phyloP scores from a whole-genome alignment of 2,888 invertebrate genomes.

The Apotomis betuletana region DNA sequence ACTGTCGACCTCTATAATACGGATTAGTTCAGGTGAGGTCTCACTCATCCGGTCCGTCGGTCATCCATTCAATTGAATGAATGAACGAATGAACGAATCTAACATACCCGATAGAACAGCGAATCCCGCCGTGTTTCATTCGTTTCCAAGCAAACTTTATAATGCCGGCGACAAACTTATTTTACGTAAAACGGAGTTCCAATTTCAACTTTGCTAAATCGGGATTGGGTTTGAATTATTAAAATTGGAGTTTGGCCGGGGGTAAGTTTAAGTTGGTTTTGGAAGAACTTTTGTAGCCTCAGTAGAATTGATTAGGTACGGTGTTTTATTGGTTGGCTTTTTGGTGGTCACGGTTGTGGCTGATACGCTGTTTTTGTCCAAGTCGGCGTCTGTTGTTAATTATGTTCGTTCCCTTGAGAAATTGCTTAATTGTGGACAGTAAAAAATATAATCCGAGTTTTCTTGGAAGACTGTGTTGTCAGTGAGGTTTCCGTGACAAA shows the following conservation, averaged over 20 bases:
- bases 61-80: conserved; percentile 63
- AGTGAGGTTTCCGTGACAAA: neutral
- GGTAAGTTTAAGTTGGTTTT: conserved; percentile 32
- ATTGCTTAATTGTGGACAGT: conserved; percentile 20
- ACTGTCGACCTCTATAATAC: conserved; percentile 54
- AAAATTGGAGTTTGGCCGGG: conserved; percentile 29
- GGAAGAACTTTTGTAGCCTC: conserved; percentile 54
- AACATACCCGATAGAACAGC: conserved; percentile 40
- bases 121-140: conserved; percentile 42
- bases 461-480: neutral
- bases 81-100: conserved; percentile 42
- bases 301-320: conserved; percentile 66
- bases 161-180: conserved; percentile 33
- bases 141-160: conserved; percentile 36
- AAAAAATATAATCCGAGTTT: neutral
- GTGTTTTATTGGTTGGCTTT: conserved; percentile 57
- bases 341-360: conserved; percentile 53
- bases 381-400: conserved; percentile 49
- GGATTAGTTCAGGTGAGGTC: conserved; percentile 62
- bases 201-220: conserved; percentile 38
- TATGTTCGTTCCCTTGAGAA: conserved; percentile 35
- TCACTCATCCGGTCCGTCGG: conserved; percentile 58
- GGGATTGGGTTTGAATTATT: conserved; percentile 33
- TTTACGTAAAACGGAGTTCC: conserved; percentile 16
- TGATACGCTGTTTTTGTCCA: conserved; percentile 46